phyloP scores from a whole-genome alignment of 2,113 vertebrate species.

The Mormoops blainvillei region DNA sequence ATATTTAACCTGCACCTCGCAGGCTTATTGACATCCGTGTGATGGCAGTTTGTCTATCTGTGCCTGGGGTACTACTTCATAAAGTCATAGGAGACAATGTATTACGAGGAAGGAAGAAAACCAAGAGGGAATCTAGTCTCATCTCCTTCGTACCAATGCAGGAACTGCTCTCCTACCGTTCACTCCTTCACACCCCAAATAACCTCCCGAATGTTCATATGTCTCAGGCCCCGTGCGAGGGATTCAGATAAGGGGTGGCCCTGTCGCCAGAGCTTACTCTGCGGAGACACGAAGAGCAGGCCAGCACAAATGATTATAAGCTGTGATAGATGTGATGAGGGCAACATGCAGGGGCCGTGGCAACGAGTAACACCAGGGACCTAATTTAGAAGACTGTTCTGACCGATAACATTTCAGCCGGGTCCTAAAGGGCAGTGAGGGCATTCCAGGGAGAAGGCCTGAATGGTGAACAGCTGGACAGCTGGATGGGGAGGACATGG shows the following conservation, averaged over 20 bases:
- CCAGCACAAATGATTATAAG: fast-evolving
- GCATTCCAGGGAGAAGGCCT: not conserved
- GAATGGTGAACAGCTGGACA: not conserved
- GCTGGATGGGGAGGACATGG: not conserved
- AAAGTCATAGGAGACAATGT: not conserved
- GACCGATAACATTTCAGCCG: not conserved
- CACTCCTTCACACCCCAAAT: not conserved
- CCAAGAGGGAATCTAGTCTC: not conserved
- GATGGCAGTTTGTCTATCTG: not conserved
- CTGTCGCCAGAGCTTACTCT: not conserved
- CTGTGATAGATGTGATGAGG: not conserved
- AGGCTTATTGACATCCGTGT: not conserved
- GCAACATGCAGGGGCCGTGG: not conserved
- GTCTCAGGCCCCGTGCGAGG: not conserved
- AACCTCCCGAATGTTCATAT: not conserved
- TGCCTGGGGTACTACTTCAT: not conserved
- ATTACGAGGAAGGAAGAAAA: not conserved
- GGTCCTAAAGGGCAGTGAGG: not conserved
- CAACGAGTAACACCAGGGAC: not conserved
- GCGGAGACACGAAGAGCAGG: not conserved
- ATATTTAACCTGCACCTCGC: not conserved
- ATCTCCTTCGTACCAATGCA: not conserved
- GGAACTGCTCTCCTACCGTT: not conserved
- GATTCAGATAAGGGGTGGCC: not conserved
- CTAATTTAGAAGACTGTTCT: not conserved